Percentiles rank a stretch among this genome's conserved stretches.
Evolutionary conservation across 92 coral and sea anemone species (phyloP).

Genomic region (Bergia sp.): DNA sequence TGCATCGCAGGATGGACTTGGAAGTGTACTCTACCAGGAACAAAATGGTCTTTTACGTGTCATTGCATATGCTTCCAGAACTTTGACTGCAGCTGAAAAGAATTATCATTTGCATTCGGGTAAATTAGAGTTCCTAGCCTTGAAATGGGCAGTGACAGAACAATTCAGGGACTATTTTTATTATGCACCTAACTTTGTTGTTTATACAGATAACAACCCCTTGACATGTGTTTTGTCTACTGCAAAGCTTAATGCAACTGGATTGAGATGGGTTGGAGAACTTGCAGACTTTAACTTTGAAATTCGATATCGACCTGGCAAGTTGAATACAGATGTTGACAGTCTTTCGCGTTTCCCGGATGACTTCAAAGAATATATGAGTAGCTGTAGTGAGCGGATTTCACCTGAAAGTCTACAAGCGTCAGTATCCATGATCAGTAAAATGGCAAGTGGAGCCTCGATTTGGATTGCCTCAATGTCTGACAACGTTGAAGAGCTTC

Average conservation of each 20-base stretch:
- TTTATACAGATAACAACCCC: constrained; percentile 40
- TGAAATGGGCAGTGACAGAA: constrained; percentile 53
- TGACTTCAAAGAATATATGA: no score
- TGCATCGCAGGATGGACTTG: constrained; percentile 53
- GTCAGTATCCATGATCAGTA: no score
- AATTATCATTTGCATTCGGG: constrained; percentile 54
- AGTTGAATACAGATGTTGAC: constrained; percentile 38
- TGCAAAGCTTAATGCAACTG: constrained; percentile 47
- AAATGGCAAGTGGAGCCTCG: no score
- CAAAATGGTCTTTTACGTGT: constrained; percentile 45
- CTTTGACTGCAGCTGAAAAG: constrained; percentile 44
- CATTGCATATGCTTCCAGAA: constrained; percentile 46
- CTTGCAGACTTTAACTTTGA: not conserved
- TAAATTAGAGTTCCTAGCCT: constrained; percentile 48
- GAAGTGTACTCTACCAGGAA: constrained; percentile 48
- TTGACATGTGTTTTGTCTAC: constrained; percentile 16
- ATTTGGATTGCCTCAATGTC: no score
- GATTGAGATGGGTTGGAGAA: constrained; percentile 46
- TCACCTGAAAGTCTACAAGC: no score
- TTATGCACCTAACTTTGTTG: constrained; percentile 44
- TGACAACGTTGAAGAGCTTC: no score
- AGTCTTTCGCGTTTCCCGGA: no score
- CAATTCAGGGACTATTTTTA: constrained; percentile 53
- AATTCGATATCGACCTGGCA: constrained; percentile 51
- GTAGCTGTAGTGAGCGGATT: no score